Evolutionary conservation across 2,797 vertebrate genomes (phyloP), one percentile per base, ranked within the genome.

Genomic region (Poecilia picta): DNA sequence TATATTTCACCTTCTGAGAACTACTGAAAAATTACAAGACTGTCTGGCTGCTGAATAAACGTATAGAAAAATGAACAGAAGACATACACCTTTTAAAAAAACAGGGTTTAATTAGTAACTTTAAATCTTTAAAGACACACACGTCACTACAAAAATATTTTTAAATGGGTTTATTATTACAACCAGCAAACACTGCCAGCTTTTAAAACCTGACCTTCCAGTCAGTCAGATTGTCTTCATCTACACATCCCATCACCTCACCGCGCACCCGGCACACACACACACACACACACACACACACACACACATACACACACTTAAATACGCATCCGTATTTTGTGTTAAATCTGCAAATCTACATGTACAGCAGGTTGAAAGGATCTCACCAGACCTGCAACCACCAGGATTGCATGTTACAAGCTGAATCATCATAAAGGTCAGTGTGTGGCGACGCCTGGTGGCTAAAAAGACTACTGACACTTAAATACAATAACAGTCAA

Each of bases 121-220:
- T 23, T 23, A 68, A 68, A 11, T 68, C 64, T 68, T 68, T 68
- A 68, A 25, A 41, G 11, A 41, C 39, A 68, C 39, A 41, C 39
- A 68, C 23, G 7, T 23, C 36, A 20, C 4, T 41, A 28, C n/a
- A 39, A 55, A 74, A 13, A n/a, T 33, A 0, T 68, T 70, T 72
- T 78, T 78, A 36, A 23, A 73, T 78, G 39, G 72, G 39, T 91
- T 93, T 92, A 85, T 84, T 90, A 64, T 70, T 77, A 75, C 41
- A 90, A 75, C 33, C 72, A 62, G 57, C 77, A 83, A 88, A 80
- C 55, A 72, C 41, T 1, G 33, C 55, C 47, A 73, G 43, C 47
- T 49, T 43, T 70, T 68, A 23, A 39, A 5, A 11, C 36, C 64
- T 66, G 62, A 39, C 62, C 33, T 10, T 23, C 3, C 8, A 62